Evolutionary conservation across 2,888 invertebrate species (phyloP).

Genomic region (Tetragnatha montana): DNA sequence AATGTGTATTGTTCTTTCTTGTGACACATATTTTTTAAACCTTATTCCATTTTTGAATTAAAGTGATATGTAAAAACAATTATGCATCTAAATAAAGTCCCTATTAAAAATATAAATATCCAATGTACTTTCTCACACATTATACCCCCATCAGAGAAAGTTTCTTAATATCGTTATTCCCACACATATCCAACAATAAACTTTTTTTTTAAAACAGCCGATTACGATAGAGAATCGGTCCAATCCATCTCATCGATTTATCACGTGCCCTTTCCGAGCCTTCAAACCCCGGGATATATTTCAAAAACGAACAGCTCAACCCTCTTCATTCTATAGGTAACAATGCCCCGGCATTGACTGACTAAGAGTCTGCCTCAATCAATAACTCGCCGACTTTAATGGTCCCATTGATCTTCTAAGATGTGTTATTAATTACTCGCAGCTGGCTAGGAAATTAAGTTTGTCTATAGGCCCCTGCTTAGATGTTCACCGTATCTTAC

Average conservation of each 20-base stretch:
- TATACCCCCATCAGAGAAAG: too few species aligned
- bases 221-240: too few species aligned
- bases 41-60: too few species aligned
- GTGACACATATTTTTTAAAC: too few species aligned
- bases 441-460: constrained; percentile 67
- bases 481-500: constrained; percentile 58
- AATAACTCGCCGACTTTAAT: constrained; percentile 67
- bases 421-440: constrained; percentile 69
- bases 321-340: constrained; percentile 24
- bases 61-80: too few species aligned
- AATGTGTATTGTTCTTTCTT: too few species aligned
- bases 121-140: too few species aligned
- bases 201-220: too few species aligned
- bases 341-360: constrained; percentile 40
- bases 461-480: constrained; percentile 56
- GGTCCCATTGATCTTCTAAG: constrained; percentile 62
- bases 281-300: constrained; percentile 30
- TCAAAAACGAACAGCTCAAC: constrained; percentile 49
- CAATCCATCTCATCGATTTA: constrained; percentile 7
- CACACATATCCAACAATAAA: too few species aligned
- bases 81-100: too few species aligned
- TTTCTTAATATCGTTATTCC: too few species aligned
- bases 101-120: too few species aligned
- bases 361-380: constrained; percentile 49
- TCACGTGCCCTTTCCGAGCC: constrained; percentile 21